Evolutionary conservation across 2,888 invertebrate species (phyloP).

Genomic region (Clanis bilineata): DNA sequence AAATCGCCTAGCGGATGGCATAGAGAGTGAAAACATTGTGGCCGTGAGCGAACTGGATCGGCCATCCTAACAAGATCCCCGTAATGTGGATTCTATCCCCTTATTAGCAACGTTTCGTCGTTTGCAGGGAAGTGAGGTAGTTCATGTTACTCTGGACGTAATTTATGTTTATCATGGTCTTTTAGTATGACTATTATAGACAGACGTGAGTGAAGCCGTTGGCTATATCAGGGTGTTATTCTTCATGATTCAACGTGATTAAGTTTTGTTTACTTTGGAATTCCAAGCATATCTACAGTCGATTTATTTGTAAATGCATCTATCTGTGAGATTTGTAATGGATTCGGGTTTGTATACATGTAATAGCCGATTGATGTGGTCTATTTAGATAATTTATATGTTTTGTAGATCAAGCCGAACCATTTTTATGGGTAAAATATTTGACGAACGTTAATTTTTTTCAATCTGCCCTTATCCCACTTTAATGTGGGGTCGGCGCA

Average conservation of each 20-base stretch:
- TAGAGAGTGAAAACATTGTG: slow-evolving; percentile 71
- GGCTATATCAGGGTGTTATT: slow-evolving; percentile 55
- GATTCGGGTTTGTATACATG: background rate
- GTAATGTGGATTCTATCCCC: slow-evolving; percentile 23
- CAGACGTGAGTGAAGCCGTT: slow-evolving; percentile 48
- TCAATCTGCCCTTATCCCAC: too few species aligned
- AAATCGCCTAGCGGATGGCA: slow-evolving; percentile 63
- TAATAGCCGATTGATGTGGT: background rate
- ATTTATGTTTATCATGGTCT: slow-evolving; percentile 50
- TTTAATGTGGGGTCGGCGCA: too few species aligned
- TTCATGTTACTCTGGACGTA: slow-evolving; percentile 33
- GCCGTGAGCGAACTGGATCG: slow-evolving; percentile 45
- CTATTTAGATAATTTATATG: too few species aligned
- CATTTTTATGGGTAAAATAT: too few species aligned
- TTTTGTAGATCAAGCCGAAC: too few species aligned
- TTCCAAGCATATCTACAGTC: slow-evolving; percentile 37
- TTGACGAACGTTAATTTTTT: too few species aligned
- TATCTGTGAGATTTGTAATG: background rate
- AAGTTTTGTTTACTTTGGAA: slow-evolving; percentile 57
- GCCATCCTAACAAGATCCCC: slow-evolving; percentile 46
- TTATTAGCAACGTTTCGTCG: slow-evolving; percentile 14
- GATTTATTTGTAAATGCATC: background rate
- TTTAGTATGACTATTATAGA: slow-evolving; percentile 61
- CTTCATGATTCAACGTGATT: slow-evolving; percentile 38
- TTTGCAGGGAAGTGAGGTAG: slow-evolving; percentile 26